phyloP scores from a whole-genome alignment of 2,797 vertebrate genomes.

The Gymnodraco acuticeps region DNA sequence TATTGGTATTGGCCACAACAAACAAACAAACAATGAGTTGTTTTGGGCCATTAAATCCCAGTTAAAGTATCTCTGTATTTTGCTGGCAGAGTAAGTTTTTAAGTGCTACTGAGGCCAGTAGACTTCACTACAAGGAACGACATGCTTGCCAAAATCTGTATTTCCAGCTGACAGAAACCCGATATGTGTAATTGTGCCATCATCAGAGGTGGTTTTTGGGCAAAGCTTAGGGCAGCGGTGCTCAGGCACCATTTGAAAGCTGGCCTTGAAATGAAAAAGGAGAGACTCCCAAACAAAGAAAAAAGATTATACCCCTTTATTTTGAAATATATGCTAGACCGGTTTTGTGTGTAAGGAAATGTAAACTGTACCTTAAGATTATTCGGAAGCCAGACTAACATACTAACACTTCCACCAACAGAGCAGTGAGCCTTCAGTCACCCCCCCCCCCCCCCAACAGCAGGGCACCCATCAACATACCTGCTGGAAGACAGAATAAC shows the following conservation, averaged over 20 bases:
- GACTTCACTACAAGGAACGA: neutral
- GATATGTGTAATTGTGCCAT: neutral
- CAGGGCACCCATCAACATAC: constrained; percentile 68
- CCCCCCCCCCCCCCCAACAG: constrained; percentile 6
- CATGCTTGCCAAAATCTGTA: neutral
- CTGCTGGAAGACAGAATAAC: constrained; percentile 78
- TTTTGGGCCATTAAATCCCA: no score
- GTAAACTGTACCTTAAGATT: constrained; percentile 43
- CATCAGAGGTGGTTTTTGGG: neutral
- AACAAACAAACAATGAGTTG: no score
- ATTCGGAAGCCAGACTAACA: constrained; percentile 23
- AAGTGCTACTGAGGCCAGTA: neutral
- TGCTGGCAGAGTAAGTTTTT: neutral
- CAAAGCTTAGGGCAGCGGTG: neutral
- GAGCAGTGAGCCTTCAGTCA: constrained; percentile 20
- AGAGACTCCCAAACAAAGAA: neutral
- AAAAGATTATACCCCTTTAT: neutral
- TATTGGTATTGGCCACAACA: neutral
- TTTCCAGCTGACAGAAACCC: neutral
- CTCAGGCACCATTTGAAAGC: neutral
- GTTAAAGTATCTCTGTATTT: neutral
- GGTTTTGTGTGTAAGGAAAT: neutral
- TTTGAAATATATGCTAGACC: neutral
- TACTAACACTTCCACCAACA: constrained; percentile 28
- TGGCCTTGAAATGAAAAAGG: neutral